These are phyloP conservation scores for Eubasilissa regina DNA, from an alignment of 1,140 invertebrate species.

Conservation along the genomic window DNA sequence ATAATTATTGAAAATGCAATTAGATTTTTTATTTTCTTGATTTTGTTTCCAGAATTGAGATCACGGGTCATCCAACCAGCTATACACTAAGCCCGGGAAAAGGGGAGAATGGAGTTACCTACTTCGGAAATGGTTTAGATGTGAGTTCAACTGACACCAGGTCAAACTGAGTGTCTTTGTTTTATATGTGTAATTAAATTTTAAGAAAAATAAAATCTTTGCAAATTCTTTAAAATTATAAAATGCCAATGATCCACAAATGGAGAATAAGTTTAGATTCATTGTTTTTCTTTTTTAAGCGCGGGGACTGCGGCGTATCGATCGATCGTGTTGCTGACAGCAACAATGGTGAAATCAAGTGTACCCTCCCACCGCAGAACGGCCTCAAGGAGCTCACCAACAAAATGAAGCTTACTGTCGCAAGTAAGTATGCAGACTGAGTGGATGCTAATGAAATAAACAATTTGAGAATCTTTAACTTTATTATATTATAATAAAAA, in stretches of 20 bases:
- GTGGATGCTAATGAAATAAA: no score
- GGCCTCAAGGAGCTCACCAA: constrained; percentile 71
- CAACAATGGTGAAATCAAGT: constrained; percentile 80
- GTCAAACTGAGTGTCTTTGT: no score
- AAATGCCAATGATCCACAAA: no score
- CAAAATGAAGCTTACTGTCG: constrained; percentile 78
- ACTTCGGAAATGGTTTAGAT: constrained; percentile 41
- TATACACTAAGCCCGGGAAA: constrained; percentile 1
- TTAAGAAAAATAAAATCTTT: no score
- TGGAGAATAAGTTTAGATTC: neutral
- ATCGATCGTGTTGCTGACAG: constrained; percentile 76
- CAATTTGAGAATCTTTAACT: neutral
- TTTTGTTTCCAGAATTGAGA: constrained; percentile 48
- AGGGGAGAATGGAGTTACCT: constrained; percentile 18
- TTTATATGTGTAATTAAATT: no score
- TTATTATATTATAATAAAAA: neutral
- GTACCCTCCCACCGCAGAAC: constrained; percentile 72
- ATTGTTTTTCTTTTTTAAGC: constrained; percentile 31
- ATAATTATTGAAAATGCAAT: neutral
- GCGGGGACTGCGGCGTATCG: constrained; percentile 79
- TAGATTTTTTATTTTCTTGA: constrained; percentile 12
- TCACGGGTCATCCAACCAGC: constrained; percentile 38
- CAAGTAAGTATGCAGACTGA: no score
- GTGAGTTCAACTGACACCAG: constrained; percentile 27
- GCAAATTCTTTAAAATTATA: no score